Evolutionary conservation across 2,797 vertebrate genomes (phyloP), one percentile per base, ranked within the genome.

Genomic region (Schizopygopsis malacanthus): DNA sequence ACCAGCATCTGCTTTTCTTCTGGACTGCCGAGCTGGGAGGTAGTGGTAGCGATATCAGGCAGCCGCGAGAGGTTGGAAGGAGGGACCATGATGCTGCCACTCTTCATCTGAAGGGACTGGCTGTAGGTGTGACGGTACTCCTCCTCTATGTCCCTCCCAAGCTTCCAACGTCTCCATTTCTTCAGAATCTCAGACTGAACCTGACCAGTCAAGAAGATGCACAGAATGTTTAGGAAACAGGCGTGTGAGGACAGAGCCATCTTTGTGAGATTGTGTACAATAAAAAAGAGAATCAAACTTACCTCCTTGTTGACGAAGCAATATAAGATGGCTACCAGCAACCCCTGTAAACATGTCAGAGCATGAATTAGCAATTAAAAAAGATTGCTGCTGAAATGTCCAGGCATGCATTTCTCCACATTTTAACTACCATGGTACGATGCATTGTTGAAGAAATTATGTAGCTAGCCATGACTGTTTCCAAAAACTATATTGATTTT

Each of bases 281-380:
- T 12, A 7, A 0, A 47, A 80, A 50, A 59, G 2, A 12, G 10
- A 45, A 6, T 61, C 18, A 73, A 20, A 85, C 97, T 95, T 90
- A 99, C 98, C 96, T 99, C 98, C 93, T 98, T 99, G 94, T 99
- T 99, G 94, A 99, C 95, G 2, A 99, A 99, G 90, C 98, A 99
- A 94, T 99, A 99, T 88, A 99, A 96, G 79, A 99, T 96, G 83
- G 98, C 98, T 87, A 99, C 98, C 93, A 99, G 93, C 88, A 99
- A 96, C 82, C 98, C 98, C 98, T 99, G 94, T 73, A 83, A 89
- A 92, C 76, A 92, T 75, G 89, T 84, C 8, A 63, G 83, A 83
- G 2, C 33, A 11, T 43, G 41, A 69, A 67, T 72, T 37, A 65
- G 25, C 52, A 39, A 56, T 22, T n/a, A 2, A 20, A 52, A 33